Conservation (phyloP, 1,140 invertebrate genomes). For the Drosophila eugracilis region DNA sequence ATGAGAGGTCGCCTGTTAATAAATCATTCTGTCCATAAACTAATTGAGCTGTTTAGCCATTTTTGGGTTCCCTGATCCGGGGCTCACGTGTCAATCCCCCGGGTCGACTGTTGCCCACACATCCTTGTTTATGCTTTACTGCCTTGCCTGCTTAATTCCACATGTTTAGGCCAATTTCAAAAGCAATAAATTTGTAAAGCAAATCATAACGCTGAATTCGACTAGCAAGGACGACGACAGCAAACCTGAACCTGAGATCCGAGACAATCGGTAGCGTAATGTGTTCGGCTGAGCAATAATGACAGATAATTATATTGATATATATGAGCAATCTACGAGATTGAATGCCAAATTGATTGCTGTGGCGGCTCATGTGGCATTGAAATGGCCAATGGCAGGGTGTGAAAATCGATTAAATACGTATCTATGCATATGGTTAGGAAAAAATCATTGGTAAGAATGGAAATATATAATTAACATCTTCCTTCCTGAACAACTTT, state of each 20-base stretch:
- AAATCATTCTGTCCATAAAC: constrained; percentile 36
- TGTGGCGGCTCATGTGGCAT: constrained; percentile 42
- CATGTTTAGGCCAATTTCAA: constrained; percentile 56
- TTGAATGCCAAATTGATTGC: constrained; percentile 60
- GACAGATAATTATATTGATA: constrained; percentile 70
- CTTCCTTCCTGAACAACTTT: no score
- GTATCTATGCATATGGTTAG: background rate
- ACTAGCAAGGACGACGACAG: constrained; percentile 68
- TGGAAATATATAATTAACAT: no score
- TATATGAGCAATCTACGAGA: constrained; percentile 41
- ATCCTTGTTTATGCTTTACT: constrained; percentile 63
- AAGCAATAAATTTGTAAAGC: constrained; percentile 75
- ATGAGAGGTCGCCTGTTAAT: constrained; percentile 54
- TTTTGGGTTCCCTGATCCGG: constrained; percentile 20
- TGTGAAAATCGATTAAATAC: constrained; percentile 46
- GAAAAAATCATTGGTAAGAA: background rate
- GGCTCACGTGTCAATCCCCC: constrained; percentile 57
- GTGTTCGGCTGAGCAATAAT: constrained; percentile 64
- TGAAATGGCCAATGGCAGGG: constrained; percentile 29
- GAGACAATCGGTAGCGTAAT: constrained; percentile 57
- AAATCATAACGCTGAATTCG: constrained; percentile 54
- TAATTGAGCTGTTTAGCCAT: constrained; percentile 66
- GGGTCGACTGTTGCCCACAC: constrained; percentile 53
- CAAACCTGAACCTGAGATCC: constrained; percentile 16
- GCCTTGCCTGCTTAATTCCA: constrained; percentile 38